Conservation (phyloP, 2,888 invertebrate genomes). For the Luffia ferchaultella region DNA sequence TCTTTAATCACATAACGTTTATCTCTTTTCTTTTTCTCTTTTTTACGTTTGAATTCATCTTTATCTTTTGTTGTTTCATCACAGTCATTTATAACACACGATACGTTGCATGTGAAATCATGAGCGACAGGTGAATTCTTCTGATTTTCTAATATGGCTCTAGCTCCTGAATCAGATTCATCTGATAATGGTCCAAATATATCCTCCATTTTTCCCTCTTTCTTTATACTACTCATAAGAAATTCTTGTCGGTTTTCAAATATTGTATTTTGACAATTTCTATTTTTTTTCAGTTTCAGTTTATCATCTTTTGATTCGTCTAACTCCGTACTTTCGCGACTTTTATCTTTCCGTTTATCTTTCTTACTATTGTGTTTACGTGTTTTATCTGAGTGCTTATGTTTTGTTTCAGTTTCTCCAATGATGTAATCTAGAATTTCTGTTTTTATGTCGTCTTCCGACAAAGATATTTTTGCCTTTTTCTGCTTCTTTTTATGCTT, state of each 20-base stretch:
- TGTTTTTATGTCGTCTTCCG: conserved; percentile 62
- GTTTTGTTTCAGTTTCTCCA: conserved; percentile 32
- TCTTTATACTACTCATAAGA: conserved; percentile 48
- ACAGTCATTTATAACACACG: conserved; percentile 7
- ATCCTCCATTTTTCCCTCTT: conserved; percentile 86
- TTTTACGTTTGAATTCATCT: conserved; percentile 66
- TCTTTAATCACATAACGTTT: conserved; percentile 66
- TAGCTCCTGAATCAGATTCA: conserved; percentile 60
- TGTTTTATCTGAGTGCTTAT: conserved; percentile 57
- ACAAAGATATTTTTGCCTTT: conserved; percentile 73
- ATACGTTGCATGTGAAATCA: conserved; percentile 23
- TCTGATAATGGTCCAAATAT: conserved; percentile 89
- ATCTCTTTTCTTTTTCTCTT: conserved; percentile 71
- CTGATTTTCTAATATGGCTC: conserved; percentile 28
- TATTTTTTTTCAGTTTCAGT: conserved; percentile 68
- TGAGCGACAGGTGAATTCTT: conserved; percentile 20
- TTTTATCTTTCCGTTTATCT: conserved; percentile 68
- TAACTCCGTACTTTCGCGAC: conserved; percentile 55
- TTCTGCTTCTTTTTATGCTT: conserved; percentile 89
- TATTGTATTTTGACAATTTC: conserved; percentile 33
- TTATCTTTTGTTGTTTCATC: conserved; percentile 46
- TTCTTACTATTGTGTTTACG: conserved; percentile 64
- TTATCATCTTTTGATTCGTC: conserved; percentile 59
- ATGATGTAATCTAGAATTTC: conserved; percentile 29
- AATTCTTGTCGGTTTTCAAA: conserved; percentile 33